A percentile compares a stretch with the other conserved stretches of the same genome.
Conservation (phyloP, 2,797 vertebrate genomes). For the Xerus rutilus region DNA sequence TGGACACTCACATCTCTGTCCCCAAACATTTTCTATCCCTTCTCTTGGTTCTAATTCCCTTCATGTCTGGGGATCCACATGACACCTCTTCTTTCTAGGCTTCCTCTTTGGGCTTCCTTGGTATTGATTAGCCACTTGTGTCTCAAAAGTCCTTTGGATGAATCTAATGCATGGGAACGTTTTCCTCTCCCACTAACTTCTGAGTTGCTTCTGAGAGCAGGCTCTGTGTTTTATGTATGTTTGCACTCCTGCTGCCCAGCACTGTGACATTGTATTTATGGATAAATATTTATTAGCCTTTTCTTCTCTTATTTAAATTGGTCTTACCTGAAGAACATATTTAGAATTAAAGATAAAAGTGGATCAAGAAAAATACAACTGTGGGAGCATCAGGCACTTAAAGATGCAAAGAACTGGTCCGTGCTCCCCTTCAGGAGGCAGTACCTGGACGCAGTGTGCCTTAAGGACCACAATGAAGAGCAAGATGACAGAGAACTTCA, state of each 20-base stretch:
- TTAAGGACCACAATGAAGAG: neutral
- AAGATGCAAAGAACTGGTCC: neutral
- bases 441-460: too few species aligned
- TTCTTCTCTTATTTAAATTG: neutral
- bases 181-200: neutral
- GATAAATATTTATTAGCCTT: neutral
- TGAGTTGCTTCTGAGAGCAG: neutral
- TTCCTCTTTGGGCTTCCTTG: neutral
- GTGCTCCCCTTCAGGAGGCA: too few species aligned
- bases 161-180: neutral
- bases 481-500: neutral
- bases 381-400: neutral
- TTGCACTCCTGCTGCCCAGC: neutral
- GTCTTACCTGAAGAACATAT: neutral
- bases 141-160: neutral
- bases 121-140: neutral
- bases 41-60: neutral
- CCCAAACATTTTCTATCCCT: neutral
- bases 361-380: neutral
- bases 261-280: neutral
- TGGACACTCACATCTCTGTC: neutral
- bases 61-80: neutral
- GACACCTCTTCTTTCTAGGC: neutral
- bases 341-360: conserved; percentile 1
- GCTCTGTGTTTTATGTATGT: neutral